A percentile compares a stretch with the other conserved stretches of the same genome.
These are phyloP conservation scores for Poeciliopsis presidionis DNA, from an alignment of 2,797 vertebrate genomes.

Conservation along the genomic window DNA sequence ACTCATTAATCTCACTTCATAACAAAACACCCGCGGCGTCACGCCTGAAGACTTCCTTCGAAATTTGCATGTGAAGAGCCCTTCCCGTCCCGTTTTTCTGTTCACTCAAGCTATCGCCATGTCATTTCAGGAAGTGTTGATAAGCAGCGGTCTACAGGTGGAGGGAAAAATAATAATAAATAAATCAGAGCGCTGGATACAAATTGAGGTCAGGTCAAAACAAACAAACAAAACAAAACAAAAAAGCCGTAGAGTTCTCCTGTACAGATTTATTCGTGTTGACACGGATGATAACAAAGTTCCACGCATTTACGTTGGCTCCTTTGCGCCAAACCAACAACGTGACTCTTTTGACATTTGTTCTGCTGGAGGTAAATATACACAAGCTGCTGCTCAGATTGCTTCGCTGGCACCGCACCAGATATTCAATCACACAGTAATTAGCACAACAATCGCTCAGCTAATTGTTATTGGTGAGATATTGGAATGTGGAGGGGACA, in stretches of 20 bases:
- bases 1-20: constrained; percentile 12
- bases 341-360: constrained; percentile 49
- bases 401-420: constrained; percentile 68
- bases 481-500: constrained; percentile 63
- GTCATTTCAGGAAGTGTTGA: constrained; percentile 43
- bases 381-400: constrained; percentile 60
- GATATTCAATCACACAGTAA: constrained; percentile 78
- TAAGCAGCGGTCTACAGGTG: constrained; percentile 31
- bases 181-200: constrained; percentile 30
- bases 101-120: constrained; percentile 33
- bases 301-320: constrained; percentile 6
- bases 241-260: not conserved
- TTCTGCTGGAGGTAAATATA: constrained; percentile 54
- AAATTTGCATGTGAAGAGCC: constrained; percentile 36
- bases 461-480: constrained; percentile 82
- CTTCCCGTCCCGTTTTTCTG: constrained; percentile 37
- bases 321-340: constrained; percentile 16
- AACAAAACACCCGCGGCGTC: constrained; percentile 6
- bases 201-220: constrained; percentile 50
- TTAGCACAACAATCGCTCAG: constrained; percentile 79
- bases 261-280: constrained; percentile 30
- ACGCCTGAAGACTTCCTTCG: constrained; percentile 20
- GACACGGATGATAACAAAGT: constrained; percentile 22
- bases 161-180: constrained; percentile 30
- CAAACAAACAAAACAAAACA: no score